Percentiles rank a stretch among this genome's conserved stretches.
These are phyloP conservation scores for Eretmochelys imbricata DNA, from an alignment of 2,113 vertebrate species.

Conservation along the genomic window DNA sequence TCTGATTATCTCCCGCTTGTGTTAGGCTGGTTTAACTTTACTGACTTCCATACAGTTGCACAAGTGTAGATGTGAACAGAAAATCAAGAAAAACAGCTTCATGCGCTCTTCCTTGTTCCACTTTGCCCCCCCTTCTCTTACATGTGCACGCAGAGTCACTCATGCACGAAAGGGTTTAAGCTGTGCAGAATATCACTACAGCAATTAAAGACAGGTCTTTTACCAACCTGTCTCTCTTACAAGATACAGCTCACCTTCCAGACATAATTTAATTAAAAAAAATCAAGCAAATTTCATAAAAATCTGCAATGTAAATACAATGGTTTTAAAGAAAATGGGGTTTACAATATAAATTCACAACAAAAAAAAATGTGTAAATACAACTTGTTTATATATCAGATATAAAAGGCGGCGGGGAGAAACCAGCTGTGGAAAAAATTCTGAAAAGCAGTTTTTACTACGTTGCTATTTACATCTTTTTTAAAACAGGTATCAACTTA, in stretches of 20 bases:
- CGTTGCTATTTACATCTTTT: neutral
- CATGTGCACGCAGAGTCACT: rapidly evolving
- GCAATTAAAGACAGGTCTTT: neutral
- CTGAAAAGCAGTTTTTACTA: neutral
- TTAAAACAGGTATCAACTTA: slow-evolving; percentile 33
- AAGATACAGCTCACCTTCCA: slow-evolving; percentile 21
- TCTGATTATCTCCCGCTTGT: neutral
- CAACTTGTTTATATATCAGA: slow-evolving; percentile 9
- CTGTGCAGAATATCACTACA: neutral
- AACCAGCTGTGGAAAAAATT: neutral
- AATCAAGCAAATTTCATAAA: neutral
- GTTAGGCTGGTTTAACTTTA: neutral
- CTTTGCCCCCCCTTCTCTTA: rapidly evolving
- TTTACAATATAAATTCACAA: slow-evolving; percentile 69
- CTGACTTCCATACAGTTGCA: neutral
- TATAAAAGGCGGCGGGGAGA: slow-evolving; percentile 42
- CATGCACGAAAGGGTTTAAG: rapidly evolving
- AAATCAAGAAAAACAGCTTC: neutral
- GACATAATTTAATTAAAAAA: slow-evolving; percentile 27
- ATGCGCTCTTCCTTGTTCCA: neutral
- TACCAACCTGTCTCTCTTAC: neutral
- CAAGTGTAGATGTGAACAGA: neutral
- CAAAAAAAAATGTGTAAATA: slow-evolving; percentile 44
- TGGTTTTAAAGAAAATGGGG: slow-evolving; percentile 45
- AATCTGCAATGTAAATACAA: slow-evolving; percentile 57